Evolutionary conservation across 2,113 vertebrate species (phyloP).

Genomic region (Psittacara wagleri): DNA sequence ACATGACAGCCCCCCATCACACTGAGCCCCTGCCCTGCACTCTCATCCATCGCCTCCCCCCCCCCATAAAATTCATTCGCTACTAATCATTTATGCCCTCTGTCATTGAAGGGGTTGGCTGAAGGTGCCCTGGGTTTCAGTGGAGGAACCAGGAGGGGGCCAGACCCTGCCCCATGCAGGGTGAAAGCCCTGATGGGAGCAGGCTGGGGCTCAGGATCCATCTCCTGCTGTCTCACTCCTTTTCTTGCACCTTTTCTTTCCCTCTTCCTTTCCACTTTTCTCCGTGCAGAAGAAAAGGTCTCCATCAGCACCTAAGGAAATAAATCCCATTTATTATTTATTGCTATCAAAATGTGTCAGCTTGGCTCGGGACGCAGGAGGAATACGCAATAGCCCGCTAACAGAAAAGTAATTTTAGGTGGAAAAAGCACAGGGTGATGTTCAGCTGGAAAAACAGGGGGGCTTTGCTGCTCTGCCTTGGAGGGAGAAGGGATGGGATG

Average conservation of each 20-base stretch:
- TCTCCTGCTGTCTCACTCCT: not conserved
- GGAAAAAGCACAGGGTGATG: not conserved
- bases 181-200: accelerated
- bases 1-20: not conserved
- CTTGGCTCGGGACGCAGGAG: not conserved
- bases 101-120: not conserved
- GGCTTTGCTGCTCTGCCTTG: accelerated
- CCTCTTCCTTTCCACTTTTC: not conserved
- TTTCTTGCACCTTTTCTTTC: not conserved
- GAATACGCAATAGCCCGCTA: not conserved
- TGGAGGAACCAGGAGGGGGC: not conserved
- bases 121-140: not conserved
- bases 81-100: not conserved
- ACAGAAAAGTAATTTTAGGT: not conserved
- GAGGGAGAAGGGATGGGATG: not conserved
- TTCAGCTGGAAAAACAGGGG: not conserved
- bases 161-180: accelerated
- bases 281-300: not conserved
- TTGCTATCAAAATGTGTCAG: conserved; percentile 10
- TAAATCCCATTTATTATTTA: conserved; percentile 60
- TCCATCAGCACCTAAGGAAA: conserved; percentile 44
- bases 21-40: accelerated
- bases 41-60: accelerated
- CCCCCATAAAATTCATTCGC: not conserved
- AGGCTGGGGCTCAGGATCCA: not conserved